Base-by-base conservation (phyloP, 2,113 vertebrate species). In the Scomber japonicus region DNA sequence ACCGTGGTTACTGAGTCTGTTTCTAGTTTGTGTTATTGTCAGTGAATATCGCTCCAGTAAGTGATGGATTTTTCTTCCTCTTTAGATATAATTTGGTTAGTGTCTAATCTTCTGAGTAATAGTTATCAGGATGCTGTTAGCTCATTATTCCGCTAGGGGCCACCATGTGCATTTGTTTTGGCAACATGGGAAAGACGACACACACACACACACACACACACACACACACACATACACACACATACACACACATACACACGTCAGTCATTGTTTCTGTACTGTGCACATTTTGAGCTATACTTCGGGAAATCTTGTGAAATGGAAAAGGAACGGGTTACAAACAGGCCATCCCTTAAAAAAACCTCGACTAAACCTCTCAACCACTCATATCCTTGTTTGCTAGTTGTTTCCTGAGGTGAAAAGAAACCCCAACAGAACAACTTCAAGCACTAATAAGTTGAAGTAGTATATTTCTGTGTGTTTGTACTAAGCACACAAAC, bases 331-430 rank as follows among this genome's bases (percentile, higher is more conserved):
- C 11, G 49, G 12, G 51, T 10, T 54, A 35, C 50, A 67, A 48
- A 54, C 15, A 46, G 16, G 62, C 21, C 40, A 60, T 35, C 12
- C 13, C 49, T 53, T n/a, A 73, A 67, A 76, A 40, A 63, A 63
- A 4, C 11, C 12, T 40, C 21, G 5, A 46, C 61, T 63, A 45
- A 79, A 44, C 15, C 50, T 15, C 14, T n/a, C n/a, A n/a, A n/a
- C n/a, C 7, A 77, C 24, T 51, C 3, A 2, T 4, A 7, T 56
- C 79, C 49, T 45, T 13, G 13, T 78, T 31, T 53, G 60, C 61
- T 61, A 6, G 3, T 67, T 82, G 35, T 81, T 86, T 73, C 86
- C 88, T 91, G 83, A 91, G 81, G 62, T 59, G 35, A 78, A 72
- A 85, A 84, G 11, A 81, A 80, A 80, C 11, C 62, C 60, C 27